phyloP scores from a whole-genome alignment of 1,140 invertebrate genomes.

The Trichonephila clavata region DNA sequence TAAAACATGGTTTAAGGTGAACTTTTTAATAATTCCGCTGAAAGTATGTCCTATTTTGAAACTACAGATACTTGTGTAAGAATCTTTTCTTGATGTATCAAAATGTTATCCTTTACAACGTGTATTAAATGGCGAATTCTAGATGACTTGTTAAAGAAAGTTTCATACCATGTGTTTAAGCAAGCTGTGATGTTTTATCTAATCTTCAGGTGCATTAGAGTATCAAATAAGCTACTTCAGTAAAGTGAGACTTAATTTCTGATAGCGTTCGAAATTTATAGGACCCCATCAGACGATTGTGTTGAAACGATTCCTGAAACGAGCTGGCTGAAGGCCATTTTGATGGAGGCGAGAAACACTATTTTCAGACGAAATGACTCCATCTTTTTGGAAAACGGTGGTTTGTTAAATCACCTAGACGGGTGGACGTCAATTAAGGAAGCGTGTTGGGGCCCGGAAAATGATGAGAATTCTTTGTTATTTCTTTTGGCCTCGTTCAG shows the following conservation, averaged over 20 bases:
- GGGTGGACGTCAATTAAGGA: constrained; percentile 18
- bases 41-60: no score
- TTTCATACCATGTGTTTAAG: background rate
- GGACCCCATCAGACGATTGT: background rate
- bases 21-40: no score
- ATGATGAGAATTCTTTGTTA: constrained; percentile 25
- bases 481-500: background rate
- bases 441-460: background rate
- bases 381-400: background rate
- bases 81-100: background rate
- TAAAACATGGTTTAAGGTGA: no score
- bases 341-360: background rate
- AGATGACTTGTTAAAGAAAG: background rate
- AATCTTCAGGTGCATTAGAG: constrained; percentile 35
- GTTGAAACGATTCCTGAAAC: background rate
- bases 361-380: constrained; percentile 20
- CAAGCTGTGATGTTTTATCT: background rate
- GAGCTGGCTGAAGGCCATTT: constrained; percentile 7
- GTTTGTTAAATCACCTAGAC: constrained; percentile 30
- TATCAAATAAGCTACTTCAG: constrained; percentile 18
- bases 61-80: no score
- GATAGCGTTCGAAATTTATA: constrained; percentile 57
- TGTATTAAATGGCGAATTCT: background rate
- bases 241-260: constrained; percentile 60
- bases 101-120: background rate